A percentile compares a stretch with the other conserved stretches of the same genome.
Conservation (phyloP, 2,113 vertebrate genomes). For the Mellivora capensis region DNA sequence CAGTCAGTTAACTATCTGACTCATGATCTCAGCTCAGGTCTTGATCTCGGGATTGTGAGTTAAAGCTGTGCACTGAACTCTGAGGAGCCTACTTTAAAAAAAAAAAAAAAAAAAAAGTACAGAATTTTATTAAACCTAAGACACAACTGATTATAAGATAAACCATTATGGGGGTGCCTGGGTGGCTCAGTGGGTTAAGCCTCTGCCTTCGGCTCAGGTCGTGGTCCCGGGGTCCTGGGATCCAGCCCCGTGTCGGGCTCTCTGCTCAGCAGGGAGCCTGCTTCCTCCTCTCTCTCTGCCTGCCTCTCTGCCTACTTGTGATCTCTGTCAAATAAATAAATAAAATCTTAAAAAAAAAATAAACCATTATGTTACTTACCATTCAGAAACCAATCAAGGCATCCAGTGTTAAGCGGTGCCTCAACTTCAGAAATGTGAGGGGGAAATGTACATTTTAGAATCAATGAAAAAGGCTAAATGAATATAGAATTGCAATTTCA, state of each 20-base stretch:
- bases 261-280: too few relatives aligned
- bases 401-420: neutral
- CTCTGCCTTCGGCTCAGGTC: too few relatives aligned
- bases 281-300: too few relatives aligned
- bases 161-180: neutral
- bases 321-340: too few relatives aligned
- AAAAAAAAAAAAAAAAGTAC: neutral
- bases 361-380: neutral
- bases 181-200: too few relatives aligned
- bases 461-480: slow-evolving; percentile 19
- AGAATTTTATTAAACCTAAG: neutral
- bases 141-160: neutral
- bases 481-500: slow-evolving; percentile 32
- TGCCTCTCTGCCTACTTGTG: too few relatives aligned
- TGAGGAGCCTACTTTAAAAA: neutral
- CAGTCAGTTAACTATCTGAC: neutral
- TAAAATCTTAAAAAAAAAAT: too few relatives aligned
- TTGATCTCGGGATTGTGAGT: neutral
- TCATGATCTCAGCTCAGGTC: neutral
- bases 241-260: too few relatives aligned
- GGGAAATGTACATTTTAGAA: neutral
- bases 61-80: neutral
- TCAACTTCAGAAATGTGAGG: neutral
- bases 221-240: too few relatives aligned
- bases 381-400: slow-evolving; percentile 20